Conservation (phyloP, 2,113 vertebrate species). For the Lonchura striata region DNA sequence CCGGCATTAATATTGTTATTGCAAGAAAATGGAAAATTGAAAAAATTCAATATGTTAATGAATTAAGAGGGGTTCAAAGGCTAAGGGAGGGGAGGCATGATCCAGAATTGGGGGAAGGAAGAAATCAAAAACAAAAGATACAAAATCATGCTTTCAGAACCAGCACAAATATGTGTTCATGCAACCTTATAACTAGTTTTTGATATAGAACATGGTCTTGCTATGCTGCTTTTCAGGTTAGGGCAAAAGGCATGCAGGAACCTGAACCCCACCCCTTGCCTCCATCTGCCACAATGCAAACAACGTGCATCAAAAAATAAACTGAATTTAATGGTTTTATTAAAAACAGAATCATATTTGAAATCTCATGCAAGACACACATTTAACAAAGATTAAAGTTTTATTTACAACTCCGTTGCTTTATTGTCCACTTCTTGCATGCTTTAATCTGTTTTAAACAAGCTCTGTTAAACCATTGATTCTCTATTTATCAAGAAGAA, state of each 20-base stretch:
- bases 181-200: slow-evolving; percentile 23
- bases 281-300: not conserved
- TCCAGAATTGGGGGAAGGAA: not conserved
- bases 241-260: not conserved
- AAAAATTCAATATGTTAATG: slow-evolving; percentile 85
- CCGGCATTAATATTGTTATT: slow-evolving; percentile 81
- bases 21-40: slow-evolving; percentile 83
- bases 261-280: not conserved
- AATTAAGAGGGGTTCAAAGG: slow-evolving; percentile 75
- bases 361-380: not conserved
- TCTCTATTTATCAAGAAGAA: not conserved
- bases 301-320: rapidly evolving
- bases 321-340: not conserved
- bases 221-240: not conserved
- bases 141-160: slow-evolving; percentile 41
- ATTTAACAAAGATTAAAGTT: not conserved
- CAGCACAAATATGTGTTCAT: not conserved
- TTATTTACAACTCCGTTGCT: slow-evolving; percentile 12
- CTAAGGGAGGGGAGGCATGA: slow-evolving; percentile 22
- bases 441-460: slow-evolving; percentile 22
- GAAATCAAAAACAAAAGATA: not conserved
- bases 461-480: not conserved
- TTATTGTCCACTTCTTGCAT: not conserved
- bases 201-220: not conserved
- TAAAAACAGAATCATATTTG: not conserved